phyloP scores from a whole-genome alignment of 2,113 vertebrate genomes.

The Mus pahari region DNA sequence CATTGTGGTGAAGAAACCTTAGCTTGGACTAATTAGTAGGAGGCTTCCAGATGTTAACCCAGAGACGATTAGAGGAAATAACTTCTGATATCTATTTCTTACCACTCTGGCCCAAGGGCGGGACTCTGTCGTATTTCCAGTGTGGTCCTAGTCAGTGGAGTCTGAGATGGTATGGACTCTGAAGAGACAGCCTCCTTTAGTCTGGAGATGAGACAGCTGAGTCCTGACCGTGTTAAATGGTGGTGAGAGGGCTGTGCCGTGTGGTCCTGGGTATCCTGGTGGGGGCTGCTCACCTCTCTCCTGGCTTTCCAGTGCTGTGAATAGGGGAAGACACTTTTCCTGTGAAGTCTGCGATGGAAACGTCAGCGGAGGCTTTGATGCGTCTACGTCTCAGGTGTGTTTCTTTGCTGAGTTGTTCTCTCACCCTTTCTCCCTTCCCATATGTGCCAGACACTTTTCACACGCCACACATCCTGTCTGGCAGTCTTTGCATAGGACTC shows the following conservation, averaged over 20 bases:
- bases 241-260: background rate
- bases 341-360: constrained; percentile 96
- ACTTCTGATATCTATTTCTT: background rate
- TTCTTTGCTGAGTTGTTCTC: background rate
- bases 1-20: background rate
- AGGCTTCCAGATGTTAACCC: background rate
- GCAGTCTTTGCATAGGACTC: background rate
- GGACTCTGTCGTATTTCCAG: background rate
- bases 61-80: background rate
- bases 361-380: constrained; percentile 96
- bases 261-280: background rate
- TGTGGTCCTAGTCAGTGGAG: background rate
- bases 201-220: background rate
- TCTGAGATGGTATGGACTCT: constrained; percentile 21
- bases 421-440: background rate
- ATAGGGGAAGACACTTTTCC: constrained; percentile 94
- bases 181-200: background rate
- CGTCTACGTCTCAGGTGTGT: constrained; percentile 93
- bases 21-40: background rate
- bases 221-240: background rate
- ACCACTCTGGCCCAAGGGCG: background rate
- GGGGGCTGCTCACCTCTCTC: background rate
- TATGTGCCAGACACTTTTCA: background rate
- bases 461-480: background rate
- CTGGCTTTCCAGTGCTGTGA: constrained; percentile 89